Percentiles rank a stretch among this genome's conserved stretches.
Conservation (phyloP, 1,140 invertebrate species). For the Whitmania pigra region DNA sequence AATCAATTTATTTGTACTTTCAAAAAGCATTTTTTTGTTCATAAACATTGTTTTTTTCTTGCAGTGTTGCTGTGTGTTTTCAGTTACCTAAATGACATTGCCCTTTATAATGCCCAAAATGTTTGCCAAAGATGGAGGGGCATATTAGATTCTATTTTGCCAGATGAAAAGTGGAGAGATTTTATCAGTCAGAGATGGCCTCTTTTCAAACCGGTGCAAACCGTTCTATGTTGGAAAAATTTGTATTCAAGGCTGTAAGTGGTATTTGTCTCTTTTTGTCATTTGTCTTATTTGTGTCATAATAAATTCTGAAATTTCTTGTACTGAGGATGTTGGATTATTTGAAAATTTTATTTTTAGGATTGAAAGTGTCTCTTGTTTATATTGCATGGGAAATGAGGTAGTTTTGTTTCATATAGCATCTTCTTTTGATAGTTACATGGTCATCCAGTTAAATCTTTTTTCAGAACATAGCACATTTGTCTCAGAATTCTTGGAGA, state of each 20-base stretch:
- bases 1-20: no score
- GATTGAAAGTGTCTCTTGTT: not conserved
- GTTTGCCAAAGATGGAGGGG: conserved; percentile 72
- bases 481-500: conserved; percentile 41
- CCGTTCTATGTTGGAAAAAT: conserved; percentile 63
- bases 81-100: conserved; percentile 76
- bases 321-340: not conserved
- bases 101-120: conserved; percentile 68
- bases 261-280: conserved; percentile 17
- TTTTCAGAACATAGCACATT: conserved; percentile 36
- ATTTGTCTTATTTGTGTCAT: conserved; percentile 19
- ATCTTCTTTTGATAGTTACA: not conserved
- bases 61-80: conserved; percentile 73
- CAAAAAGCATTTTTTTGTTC: no score
- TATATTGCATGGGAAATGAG: not conserved
- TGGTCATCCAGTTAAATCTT: not conserved
- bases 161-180: conserved; percentile 61
- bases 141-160: conserved; percentile 60
- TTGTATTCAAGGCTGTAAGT: conserved; percentile 51
- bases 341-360: not conserved
- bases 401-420: not conserved
- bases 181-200: conserved; percentile 66
- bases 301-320: not conserved
- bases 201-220: conserved; percentile 58
- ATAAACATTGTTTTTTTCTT: conserved; percentile 30